Evolutionary conservation across 2,888 invertebrate genomes (phyloP), one percentile per base, ranked within the genome.

Genomic region (Heliconius erato): DNA sequence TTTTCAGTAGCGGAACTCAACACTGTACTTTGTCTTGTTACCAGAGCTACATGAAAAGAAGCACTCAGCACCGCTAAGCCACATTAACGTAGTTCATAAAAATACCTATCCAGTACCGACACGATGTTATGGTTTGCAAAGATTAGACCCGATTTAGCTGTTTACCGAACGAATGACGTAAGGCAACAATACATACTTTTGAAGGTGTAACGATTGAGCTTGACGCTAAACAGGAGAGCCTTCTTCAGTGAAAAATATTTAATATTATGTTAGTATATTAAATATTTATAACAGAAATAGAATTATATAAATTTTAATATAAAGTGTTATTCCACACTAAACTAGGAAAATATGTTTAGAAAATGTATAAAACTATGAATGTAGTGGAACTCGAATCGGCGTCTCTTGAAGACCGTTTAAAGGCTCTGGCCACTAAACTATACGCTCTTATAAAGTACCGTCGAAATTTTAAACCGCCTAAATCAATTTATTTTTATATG

Each of bases 121-220:
- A 40, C 26, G 40, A 40, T 65, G 65, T 65, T 77, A 77, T 65
- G 26, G 67, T 49, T 78, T 28, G 23, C 44, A 77, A 65, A 44
- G 65, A 67, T 44, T 26, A 63, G 26, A 65, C 63, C 28, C 16
- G 26, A 9, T 2, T 35, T 14, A 78, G 23, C 14, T 65, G 28
- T 44, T 67, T 67, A 12, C 4, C 40, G 26, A 11, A 67, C 26
- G 28, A 7, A 49, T 78, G 78, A 78, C 78, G 78, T n/a, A 76
- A 76, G 32, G 19, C 49, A 28, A 49, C 72, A 54, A 59, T 54
- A 74, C 49, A 74, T 28, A 32, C 32, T 76, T 32, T 76, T 59
- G 16, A 54, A 74, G 16, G 74, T 49, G 28, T 28, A 28, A 54
- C 49, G 59, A 7, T 76, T n/a, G 74, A 59, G 59, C 5, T 76